These are phyloP conservation scores for Formica aserva DNA, from an alignment of 2,888 invertebrate species.

Conservation along the genomic window DNA sequence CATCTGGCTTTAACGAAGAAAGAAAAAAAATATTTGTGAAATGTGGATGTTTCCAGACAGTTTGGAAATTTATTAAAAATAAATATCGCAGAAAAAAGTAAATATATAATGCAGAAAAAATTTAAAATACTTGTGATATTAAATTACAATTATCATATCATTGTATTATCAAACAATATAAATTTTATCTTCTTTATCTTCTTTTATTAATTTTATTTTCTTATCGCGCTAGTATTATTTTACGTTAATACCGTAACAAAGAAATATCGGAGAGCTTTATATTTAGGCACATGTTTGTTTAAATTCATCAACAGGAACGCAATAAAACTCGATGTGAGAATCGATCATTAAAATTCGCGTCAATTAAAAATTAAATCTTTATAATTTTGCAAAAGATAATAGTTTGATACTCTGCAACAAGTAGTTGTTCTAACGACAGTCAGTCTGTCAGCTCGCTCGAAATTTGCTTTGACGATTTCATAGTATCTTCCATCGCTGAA, in stretches of 20 bases:
- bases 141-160: conserved; percentile 17
- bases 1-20: neutral
- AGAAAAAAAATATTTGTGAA: neutral
- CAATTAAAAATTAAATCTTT: conserved; percentile 98
- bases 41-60: neutral
- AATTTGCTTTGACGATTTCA: conserved; percentile 99
- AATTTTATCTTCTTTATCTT: neutral
- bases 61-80: neutral
- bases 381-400: conserved; percentile 96
- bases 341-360: conserved; percentile 14
- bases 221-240: neutral
- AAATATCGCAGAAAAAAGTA: neutral
- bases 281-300: neutral
- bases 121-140: neutral
- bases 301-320: neutral
- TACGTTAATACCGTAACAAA: conserved; percentile 18
- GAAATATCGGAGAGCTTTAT: neutral
- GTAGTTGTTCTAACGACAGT: conserved; percentile 99
- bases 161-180: conserved; percentile 4
- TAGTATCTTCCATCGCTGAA: conserved; percentile 98
- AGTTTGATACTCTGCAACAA: conserved; percentile 97
- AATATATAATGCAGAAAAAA: neutral
- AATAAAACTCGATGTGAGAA: neutral
- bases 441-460: conserved; percentile 98
- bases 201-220: neutral